These are phyloP conservation scores for Gila robusta DNA, from an alignment of 2,797 vertebrate genomes.

Conservation along the genomic window DNA sequence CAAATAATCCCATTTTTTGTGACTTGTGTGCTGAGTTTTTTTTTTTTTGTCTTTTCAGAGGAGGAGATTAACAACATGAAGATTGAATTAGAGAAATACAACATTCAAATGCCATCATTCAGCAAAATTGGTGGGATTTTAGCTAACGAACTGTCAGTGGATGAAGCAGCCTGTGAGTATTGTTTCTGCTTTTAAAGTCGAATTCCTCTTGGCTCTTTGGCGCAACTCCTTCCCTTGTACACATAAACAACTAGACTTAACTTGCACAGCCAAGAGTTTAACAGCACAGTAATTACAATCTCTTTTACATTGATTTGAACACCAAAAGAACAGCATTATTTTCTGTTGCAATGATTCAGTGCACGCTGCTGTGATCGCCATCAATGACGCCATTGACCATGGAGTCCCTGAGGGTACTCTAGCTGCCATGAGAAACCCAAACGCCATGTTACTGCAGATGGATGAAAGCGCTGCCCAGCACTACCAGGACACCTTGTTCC, in stretches of 20 bases:
- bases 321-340: not conserved
- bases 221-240: not conserved
- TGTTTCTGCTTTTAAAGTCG: constrained; percentile 12
- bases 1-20: not conserved
- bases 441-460: constrained; percentile 93
- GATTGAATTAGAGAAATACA: constrained; percentile 96
- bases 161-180: constrained; percentile 93
- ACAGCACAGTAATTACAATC: not conserved
- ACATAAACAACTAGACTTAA: constrained; percentile 16
- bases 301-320: not conserved
- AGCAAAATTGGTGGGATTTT: constrained; percentile 98
- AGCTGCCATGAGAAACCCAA: constrained; percentile 91
- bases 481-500: constrained; percentile 89
- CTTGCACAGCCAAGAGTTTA: constrained; percentile 22
- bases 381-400: constrained; percentile 94
- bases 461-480: constrained; percentile 74
- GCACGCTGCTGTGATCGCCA: constrained; percentile 96
- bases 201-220: constrained; percentile 12
- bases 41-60: constrained; percentile 76
- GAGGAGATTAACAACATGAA: constrained; percentile 99
- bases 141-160: constrained; percentile 96
- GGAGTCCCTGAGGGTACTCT: constrained; percentile 88
- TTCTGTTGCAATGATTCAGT: constrained; percentile 76
- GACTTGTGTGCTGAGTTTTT: not conserved
- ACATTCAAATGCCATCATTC: constrained; percentile 99